Base-by-base conservation (phyloP, 2,888 invertebrate genomes). In the Morpho deidamia region DNA sequence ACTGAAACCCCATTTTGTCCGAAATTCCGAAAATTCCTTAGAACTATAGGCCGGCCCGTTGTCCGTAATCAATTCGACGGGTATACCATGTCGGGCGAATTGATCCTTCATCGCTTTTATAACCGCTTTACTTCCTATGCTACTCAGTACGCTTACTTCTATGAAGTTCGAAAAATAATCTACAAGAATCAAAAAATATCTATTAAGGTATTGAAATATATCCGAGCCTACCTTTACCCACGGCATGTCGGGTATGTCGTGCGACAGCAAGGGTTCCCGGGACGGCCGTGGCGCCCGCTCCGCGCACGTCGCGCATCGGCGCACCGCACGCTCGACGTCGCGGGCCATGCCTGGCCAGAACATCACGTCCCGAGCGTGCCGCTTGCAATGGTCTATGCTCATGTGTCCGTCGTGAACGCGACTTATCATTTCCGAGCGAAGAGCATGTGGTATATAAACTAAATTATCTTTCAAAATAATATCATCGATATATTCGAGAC, bases 371-470 rank as follows among this genome's bases (percentile, higher is more conserved):
- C 67, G 61, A 35, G 68, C 69, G 7, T 65, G 63, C 2, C 65
- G 41, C 52, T 69, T 67, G 41, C 66, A 66, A 1, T 62, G 42
- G 8, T 70, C 68, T 7, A 68, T 66, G 0, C 68, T 69, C 8
- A 68, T 12, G 50, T 70, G 70, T 0, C 68, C 70, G 14, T 68
- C 67, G 34, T 70, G 72, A 4, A 69, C 53, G 1, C 56, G 44
- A 0, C 23, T 7, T 14, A 69, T 32, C 66, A 70, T 70, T 1
- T 64, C 51, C 2, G 10, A 11, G 2, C 65, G 51, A 37, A 69
- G 34, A 0, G 9, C 4, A 7, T 14, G 9, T 1, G 69, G 70
- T 49, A 70, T 66, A n/a, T 58, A 60, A 0, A 70, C 53, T 10
- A 44, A 12, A n/a, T 67, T 44, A 8, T 58, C 46, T 9, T 64